phyloP scores from a whole-genome alignment of 2,797 vertebrate genomes.

The Clarias laeviceps region DNA sequence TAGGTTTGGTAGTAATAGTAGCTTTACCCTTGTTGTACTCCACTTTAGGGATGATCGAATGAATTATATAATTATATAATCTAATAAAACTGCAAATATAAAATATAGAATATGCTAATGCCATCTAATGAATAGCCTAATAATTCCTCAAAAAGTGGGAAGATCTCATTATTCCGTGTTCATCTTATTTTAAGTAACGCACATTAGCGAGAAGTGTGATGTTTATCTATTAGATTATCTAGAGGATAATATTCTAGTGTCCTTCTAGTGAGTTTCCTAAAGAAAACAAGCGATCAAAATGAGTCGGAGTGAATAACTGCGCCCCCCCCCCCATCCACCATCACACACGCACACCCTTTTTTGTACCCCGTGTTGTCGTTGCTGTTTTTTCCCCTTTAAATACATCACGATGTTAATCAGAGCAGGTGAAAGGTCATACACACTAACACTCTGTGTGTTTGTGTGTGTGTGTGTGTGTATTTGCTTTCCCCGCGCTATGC shows the following conservation, averaged over 20 bases:
- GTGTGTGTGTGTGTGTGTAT: conserved; percentile 13
- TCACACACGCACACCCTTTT: too few relatives aligned
- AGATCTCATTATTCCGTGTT: background rate
- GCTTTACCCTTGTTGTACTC: background rate
- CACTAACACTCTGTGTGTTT: conserved; percentile 62
- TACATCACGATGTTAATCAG: conserved; percentile 37
- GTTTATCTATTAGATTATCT: background rate
- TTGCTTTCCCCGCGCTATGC: conserved; percentile 66
- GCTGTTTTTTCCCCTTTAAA: background rate
- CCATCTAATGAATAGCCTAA: background rate
- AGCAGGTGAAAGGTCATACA: conserved; percentile 69
- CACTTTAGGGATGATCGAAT: background rate
- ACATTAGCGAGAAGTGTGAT: background rate
- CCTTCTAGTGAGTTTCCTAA: too few relatives aligned
- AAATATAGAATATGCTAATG: background rate
- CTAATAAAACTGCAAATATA: background rate
- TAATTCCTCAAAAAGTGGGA: background rate
- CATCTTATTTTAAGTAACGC: background rate
- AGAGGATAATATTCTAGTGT: background rate
- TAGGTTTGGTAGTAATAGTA: background rate
- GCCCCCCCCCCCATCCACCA: too few relatives aligned
- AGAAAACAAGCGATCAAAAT: background rate
- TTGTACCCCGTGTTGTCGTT: background rate
- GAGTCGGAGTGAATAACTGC: background rate
- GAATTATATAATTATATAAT: background rate